Conservation (phyloP, 2,797 vertebrate species). For the Austrolebias charrua region DNA sequence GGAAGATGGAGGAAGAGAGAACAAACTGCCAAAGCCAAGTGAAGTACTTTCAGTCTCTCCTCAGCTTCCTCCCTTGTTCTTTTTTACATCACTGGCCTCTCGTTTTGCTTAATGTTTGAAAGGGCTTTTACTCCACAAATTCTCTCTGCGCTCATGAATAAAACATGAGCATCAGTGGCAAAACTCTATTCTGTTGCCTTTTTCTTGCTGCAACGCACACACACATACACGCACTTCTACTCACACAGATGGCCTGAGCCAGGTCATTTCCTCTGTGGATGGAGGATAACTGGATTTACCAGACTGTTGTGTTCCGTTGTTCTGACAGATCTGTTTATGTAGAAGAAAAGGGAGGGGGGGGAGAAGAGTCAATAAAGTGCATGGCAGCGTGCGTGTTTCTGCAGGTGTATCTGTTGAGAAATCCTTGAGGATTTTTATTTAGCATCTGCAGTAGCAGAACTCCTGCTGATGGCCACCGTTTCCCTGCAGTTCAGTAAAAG, state of each 20-base stretch:
- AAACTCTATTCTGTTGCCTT: slow-evolving; percentile 47
- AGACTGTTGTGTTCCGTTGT: slow-evolving; percentile 77
- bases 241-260: slow-evolving; percentile 74
- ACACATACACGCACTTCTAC: slow-evolving; percentile 34
- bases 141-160: slow-evolving; percentile 74
- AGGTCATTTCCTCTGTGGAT: slow-evolving; percentile 78
- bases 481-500: slow-evolving; percentile 52
- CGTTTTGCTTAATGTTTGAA: slow-evolving; percentile 73
- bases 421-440: slow-evolving; percentile 25
- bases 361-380: slow-evolving; percentile 48
- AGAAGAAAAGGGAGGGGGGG: slow-evolving; percentile 27
- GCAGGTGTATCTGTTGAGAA: slow-evolving; percentile 17
- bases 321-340: slow-evolving; percentile 80
- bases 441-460: slow-evolving; percentile 22
- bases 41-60: slow-evolving; percentile 57
- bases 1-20: slow-evolving; percentile 51
- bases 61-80: slow-evolving; percentile 8
- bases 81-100: slow-evolving; percentile 34
- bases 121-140: slow-evolving; percentile 75
- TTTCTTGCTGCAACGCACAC: slow-evolving; percentile 23
- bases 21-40: slow-evolving; percentile 65
- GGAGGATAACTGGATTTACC: slow-evolving; percentile 81
- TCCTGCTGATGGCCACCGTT: slow-evolving; percentile 42
- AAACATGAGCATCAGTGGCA: slow-evolving; percentile 67
- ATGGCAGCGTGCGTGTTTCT: slow-evolving; percentile 1